Conservation (phyloP, 1,140 invertebrate species). For the Philotrypesis tridentata region DNA sequence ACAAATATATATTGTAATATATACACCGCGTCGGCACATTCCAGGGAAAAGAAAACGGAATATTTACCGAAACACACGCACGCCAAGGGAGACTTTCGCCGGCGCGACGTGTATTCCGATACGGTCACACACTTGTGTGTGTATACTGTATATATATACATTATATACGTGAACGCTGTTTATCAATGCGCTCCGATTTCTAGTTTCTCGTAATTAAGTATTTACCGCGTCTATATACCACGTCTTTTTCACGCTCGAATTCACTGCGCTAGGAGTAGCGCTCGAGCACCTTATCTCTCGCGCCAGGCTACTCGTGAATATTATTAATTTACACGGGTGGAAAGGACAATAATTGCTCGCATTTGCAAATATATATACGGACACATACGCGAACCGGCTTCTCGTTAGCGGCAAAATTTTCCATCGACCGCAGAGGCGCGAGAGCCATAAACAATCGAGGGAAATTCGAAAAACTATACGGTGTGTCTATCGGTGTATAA, state of each 20-base stretch:
- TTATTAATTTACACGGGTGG: neutral
- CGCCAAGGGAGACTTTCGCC: neutral
- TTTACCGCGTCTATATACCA: neutral
- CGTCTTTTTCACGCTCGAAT: neutral
- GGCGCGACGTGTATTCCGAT: neutral
- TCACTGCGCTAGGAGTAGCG: neutral
- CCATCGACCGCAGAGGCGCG: no score
- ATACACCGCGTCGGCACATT: neutral
- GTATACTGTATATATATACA: no score
- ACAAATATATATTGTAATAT: no score
- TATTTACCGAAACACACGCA: neutral
- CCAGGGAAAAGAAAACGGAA: neutral
- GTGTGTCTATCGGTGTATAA: neutral
- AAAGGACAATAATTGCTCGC: neutral
- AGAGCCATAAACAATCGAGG: no score
- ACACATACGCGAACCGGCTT: neutral
- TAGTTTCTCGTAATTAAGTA: neutral
- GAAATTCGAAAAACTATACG: neutral
- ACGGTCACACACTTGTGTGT: no score
- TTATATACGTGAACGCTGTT: neutral
- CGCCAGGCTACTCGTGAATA: neutral
- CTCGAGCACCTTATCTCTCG: neutral
- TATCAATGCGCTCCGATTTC: neutral
- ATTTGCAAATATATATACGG: neutral
- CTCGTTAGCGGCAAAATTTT: neutral